Evolutionary conservation across 35 echinoderm and acorn worm species (phyloP), one percentile per base, ranked within the genome.

Genomic region (Amphiura filiformis): DNA sequence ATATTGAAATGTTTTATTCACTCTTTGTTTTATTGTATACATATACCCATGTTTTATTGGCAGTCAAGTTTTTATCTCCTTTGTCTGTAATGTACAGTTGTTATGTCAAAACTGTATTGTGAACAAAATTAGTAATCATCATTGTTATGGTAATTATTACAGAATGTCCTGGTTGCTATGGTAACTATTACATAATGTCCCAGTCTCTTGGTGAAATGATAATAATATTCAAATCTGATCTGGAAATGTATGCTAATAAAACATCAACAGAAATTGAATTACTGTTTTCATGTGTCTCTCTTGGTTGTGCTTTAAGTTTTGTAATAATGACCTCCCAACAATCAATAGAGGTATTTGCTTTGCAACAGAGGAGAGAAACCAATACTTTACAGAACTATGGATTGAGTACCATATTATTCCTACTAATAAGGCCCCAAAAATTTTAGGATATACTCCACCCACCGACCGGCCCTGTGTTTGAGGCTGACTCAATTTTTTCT

Each of bases 51-150:
- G 61, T 70, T 70, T 70, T 70, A 70, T 23, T 70, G 61, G 61
- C 61, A 70, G 61, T 70, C 61, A 11, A 52, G n/a, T n/a, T n/a
- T n/a, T n/a, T n/a, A n/a, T n/a, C 44, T 20, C 44, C 44, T 52
- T 52, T 70, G 61, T 70, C 61, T 52, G 44, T 52, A 11, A 52
- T 70, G 61, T 70, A 70, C 61, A 70, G 15, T 1, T 70, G 61
- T n/a, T 70, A 70, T 70, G 61, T 70, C 28, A 70, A 70, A 30
- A 70, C 61, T 70, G 61, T 70, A 70, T 70, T 70, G 61, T 70
- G 61, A 70, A 70, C 61, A 70, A 70, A n/a, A 70, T 70, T 70
- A 47, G 61, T 70, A 70, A 70, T 70, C 5, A 47, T 9, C 41
- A 47, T 47, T 47, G 41, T 47, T 47, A 26, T 70, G 61, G 61